Percentiles rank a stretch among this genome's conserved stretches.
Conservation (phyloP, 2,888 invertebrate species). For the Acleris laterana region DNA sequence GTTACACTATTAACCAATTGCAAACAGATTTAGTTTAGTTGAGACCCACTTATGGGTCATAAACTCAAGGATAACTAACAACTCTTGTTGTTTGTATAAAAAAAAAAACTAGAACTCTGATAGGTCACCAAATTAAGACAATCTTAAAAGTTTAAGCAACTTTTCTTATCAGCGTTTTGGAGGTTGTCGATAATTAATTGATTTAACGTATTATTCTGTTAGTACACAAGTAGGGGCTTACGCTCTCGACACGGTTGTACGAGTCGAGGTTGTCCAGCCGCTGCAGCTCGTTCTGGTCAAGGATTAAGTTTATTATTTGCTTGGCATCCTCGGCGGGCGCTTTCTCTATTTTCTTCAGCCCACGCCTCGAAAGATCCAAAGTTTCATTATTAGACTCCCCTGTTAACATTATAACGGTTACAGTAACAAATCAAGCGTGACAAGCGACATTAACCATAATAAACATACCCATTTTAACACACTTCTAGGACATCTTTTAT, state of each 20-base stretch:
- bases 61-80: neutral
- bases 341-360: constrained; percentile 91
- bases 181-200: constrained; percentile 1
- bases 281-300: constrained; percentile 94
- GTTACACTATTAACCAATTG: neutral
- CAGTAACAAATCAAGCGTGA: constrained; percentile 12
- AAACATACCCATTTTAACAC: constrained; percentile 63
- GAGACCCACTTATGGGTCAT: neutral
- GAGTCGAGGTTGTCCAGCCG: constrained; percentile 94
- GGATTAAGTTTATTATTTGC: constrained; percentile 87
- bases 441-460: neutral
- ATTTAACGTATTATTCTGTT: constrained; percentile 1
- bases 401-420: constrained; percentile 39
- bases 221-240: constrained; percentile 59
- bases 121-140: neutral
- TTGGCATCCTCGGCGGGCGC: constrained; percentile 88
- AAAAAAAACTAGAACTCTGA: neutral
- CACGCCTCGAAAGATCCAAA: constrained; percentile 91
- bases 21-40: constrained; percentile 1
- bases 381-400: constrained; percentile 72
- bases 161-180: constrained; percentile 11
- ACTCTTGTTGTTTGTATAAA: neutral
- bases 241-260: constrained; percentile 90
- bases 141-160: neutral
- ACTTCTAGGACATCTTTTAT: constrained; percentile 56